phyloP scores from a whole-genome alignment of 2,888 invertebrate species.

The Mylabris sibirica region DNA sequence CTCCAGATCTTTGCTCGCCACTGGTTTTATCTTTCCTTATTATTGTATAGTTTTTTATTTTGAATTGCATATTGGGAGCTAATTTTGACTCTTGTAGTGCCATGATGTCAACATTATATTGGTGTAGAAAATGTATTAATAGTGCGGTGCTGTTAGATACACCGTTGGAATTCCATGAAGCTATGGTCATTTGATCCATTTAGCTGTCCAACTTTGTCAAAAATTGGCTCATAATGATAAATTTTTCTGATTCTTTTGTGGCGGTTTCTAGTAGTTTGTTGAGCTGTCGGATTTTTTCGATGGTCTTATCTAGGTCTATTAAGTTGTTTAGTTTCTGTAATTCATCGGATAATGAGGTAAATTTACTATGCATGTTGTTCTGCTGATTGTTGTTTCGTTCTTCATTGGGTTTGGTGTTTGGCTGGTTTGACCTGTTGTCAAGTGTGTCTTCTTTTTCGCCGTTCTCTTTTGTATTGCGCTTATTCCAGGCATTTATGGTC shows the following conservation, averaged over 20 bases:
- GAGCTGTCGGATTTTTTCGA: not conserved
- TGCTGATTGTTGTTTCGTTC: not conserved
- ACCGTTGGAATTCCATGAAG: not conserved
- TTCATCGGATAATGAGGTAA: not conserved
- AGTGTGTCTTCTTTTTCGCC: no score
- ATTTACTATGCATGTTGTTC: not conserved
- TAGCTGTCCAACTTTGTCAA: not conserved
- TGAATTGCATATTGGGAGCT: not conserved
- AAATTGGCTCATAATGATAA: not conserved
- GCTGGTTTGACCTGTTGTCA: no score
- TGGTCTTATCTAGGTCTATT: not conserved
- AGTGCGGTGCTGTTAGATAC: not conserved
- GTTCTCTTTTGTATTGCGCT: not conserved
- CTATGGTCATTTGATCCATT: not conserved
- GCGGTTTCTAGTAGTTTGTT: not conserved
- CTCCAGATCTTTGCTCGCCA: no score
- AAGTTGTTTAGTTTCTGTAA: not conserved
- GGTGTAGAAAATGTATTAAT: not conserved
- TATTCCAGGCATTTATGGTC: not conserved
- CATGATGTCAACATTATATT: conserved; percentile 11
- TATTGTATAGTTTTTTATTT: not conserved
- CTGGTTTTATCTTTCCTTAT: no score
- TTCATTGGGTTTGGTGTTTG: not conserved
- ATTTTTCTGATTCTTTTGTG: conserved; percentile 14
- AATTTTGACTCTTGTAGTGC: conserved; percentile 7